phyloP scores from a whole-genome alignment of 2,113 vertebrate genomes.

The Willisornis vidua region DNA sequence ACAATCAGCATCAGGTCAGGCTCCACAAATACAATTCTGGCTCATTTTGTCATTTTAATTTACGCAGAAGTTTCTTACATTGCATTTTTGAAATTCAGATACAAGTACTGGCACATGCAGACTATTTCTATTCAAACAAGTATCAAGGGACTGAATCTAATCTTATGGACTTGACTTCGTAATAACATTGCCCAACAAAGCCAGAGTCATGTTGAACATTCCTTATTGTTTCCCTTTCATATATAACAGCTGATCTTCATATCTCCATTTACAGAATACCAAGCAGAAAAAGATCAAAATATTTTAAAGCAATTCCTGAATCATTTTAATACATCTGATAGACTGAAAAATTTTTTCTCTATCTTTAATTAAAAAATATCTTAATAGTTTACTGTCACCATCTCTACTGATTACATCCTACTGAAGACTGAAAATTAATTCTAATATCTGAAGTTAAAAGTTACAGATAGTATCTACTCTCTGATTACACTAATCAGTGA shows the following conservation, averaged over 20 bases:
- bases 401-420: background rate
- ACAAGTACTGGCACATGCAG: background rate
- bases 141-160: slow-evolving; percentile 24
- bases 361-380: background rate
- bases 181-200: slow-evolving; percentile 36
- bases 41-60: slow-evolving; percentile 5
- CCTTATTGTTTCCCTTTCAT: background rate
- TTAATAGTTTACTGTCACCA: background rate
- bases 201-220: background rate
- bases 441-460: slow-evolving; percentile 9
- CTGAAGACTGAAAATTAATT: background rate
- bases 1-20: background rate
- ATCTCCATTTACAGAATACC: background rate
- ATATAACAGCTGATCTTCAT: background rate
- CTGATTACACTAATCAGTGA: background rate
- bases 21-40: background rate
- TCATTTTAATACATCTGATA: background rate
- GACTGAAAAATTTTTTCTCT: background rate
- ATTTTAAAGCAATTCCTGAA: background rate
- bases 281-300: background rate
- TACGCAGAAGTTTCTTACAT: background rate
- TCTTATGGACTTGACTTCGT: slow-evolving; percentile 52
- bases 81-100: background rate
- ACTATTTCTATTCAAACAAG: slow-evolving; percentile 25
- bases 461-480: slow-evolving; percentile 5